Evolutionary conservation across 2,797 vertebrate genomes (phyloP).

Genomic region (Pipistrellus nathusii): DNA sequence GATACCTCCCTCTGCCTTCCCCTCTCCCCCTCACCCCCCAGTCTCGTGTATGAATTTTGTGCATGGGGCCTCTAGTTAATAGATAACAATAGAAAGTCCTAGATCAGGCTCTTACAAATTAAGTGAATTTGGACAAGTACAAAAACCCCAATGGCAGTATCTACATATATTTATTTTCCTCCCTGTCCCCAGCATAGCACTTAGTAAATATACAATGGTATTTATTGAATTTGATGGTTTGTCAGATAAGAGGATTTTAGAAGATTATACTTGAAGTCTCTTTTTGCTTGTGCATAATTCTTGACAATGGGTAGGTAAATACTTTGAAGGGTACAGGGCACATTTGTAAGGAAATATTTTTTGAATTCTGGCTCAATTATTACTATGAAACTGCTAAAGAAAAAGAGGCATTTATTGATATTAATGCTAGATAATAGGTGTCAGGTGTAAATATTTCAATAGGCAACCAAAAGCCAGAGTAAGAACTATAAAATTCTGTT

Average conservation of each 20-base stretch:
- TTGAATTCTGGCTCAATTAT: not conserved
- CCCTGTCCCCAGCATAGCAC: not conserved
- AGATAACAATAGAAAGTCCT: too few relatives aligned
- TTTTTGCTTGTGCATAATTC: conserved; percentile 27
- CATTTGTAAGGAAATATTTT: not conserved
- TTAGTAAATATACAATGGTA: not conserved
- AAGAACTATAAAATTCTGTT: not conserved
- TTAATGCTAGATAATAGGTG: not conserved
- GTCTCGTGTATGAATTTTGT: too few relatives aligned
- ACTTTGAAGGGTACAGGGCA: not conserved
- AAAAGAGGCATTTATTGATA: not conserved
- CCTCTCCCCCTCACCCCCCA: too few relatives aligned
- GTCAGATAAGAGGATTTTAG: not conserved
- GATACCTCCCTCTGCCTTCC: too few relatives aligned
- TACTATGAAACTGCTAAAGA: conserved; percentile 28
- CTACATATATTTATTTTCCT: not conserved
- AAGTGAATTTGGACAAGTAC: not conserved
- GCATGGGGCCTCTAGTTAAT: too few relatives aligned
- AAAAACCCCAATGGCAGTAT: not conserved
- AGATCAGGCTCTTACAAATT: not conserved
- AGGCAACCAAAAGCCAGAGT: not conserved
- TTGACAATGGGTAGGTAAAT: not conserved
- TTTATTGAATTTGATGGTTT: conserved; percentile 42
- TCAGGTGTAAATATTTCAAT: not conserved
- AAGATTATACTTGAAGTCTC: not conserved